Percentiles rank a stretch among this genome's conserved stretches.
Evolutionary conservation across 1,140 invertebrate genomes (phyloP).

Genomic region (Bombyx mandarina): DNA sequence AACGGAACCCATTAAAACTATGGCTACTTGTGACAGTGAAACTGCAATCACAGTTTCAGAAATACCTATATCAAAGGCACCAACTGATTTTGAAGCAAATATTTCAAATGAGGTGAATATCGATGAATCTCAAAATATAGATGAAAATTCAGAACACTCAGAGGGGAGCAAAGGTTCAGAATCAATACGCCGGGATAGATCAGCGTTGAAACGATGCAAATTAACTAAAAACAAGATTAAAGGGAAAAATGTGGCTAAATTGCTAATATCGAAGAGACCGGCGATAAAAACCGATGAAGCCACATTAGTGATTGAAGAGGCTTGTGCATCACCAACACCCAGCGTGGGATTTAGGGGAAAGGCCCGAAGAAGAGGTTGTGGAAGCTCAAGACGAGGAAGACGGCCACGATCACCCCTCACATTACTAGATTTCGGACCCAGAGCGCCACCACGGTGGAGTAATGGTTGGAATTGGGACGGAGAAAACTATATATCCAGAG

Average conservation of each 20-base stretch:
- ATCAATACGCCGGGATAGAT: slow-evolving; percentile 6
- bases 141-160: not conserved
- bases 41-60: not conserved
- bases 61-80: not conserved
- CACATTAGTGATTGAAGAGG: slow-evolving; percentile 47
- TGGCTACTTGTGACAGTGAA: not conserved
- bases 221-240: slow-evolving; percentile 39
- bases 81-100: not conserved
- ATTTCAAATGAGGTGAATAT: not conserved
- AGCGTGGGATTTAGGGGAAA: slow-evolving; percentile 19
- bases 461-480: slow-evolving; percentile 95
- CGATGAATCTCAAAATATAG: slow-evolving; percentile 1
- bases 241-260: slow-evolving; percentile 41
- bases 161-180: slow-evolving; percentile 9
- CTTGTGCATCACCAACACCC: slow-evolving; percentile 42
- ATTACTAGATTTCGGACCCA: slow-evolving; percentile 25
- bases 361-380: slow-evolving; percentile 28
- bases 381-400: slow-evolving; percentile 16
- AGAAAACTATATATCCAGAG: slow-evolving; percentile 84
- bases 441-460: slow-evolving; percentile 80
- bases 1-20: not conserved
- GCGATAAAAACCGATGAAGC: slow-evolving; percentile 52
- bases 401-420: slow-evolving; percentile 24
- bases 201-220: slow-evolving; percentile 16
- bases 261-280: slow-evolving; percentile 48